Evolutionary conservation across 2,113 vertebrate species (phyloP), one percentile per base, ranked within the genome.

Genomic region (Dendrocopos noguchii): DNA sequence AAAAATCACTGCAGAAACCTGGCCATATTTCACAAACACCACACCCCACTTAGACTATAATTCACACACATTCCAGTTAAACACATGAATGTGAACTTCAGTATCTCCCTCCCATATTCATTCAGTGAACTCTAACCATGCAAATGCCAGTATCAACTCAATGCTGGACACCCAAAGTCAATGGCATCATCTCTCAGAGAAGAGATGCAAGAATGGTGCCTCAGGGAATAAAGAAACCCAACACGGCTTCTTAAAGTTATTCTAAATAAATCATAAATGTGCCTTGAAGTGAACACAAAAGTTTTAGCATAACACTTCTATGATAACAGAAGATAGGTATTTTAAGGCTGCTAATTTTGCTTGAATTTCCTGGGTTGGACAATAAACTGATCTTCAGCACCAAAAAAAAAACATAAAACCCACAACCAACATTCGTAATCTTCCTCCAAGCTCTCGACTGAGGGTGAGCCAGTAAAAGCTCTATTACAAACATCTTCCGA

Each of bases 401-500:
- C 47, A 25, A 75, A 42, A 25, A 75, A 42, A 42, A 0, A 39
- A 59, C 4, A 39, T 10, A 34, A 0, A 36, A 67, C 20, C n/a
- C 36, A 36, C 36, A 36, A 36, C 36, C 36, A 39, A 39, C 36
- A 5, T 7, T 14, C 2, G 4, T 1, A 3, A 0, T 2, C 15
- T 33, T 53, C 55, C 82, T 36, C 82, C 85, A 17, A 20, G 34
- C n/a, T 29, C 52, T 4, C 4, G 1, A 13, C 0, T 4, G 7
- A 46, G 6, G 2, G 4, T 1, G 3, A 70, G 5, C 25, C 8
- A 22, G 3, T 15, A 33, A 33, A 29, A 36, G 3, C n/a, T 12
- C 8, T 59, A 7, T 50, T 1, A 11, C 22, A 18, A 13, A 0
- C 0, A 52, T 0, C 53, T 2, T 2, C 0, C 33, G 1, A 7